Base-by-base conservation (phyloP, 2,888 invertebrate species). In the Branchipolynoe longqiensis region DNA sequence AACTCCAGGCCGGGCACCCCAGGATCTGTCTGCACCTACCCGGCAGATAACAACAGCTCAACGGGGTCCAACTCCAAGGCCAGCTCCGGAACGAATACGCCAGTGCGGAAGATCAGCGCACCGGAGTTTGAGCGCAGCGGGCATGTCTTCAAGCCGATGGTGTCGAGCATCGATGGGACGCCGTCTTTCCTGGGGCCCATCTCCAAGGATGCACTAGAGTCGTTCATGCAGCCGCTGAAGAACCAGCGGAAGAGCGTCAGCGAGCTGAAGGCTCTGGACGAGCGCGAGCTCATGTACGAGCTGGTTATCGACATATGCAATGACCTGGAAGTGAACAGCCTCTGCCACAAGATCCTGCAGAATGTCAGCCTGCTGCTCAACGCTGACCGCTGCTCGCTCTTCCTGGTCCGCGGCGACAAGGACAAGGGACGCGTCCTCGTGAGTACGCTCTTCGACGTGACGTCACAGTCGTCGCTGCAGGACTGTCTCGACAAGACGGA, bases 71-170 rank as follows among this genome's bases (percentile, higher is more conserved):
- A 96, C 86, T 96, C 96, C 85, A 95, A 96, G 86, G 96, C 96
- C 58, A 96, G 96, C 86, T 97, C 97, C 1, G 98, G 98, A 6
- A 97, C 97, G 84, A 97, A 98, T 88, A 98, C 98, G 85, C 98
- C 98, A 82, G 98, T 98, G 89, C 96, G 97, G 94, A 96, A 95
- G 95, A 98, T 98, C 94, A 98, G 98, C 84, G 98, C 98, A 85
- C 98, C 98, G 95, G 98, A 98, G 94, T 98, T 98, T 93, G 98
- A 98, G 94, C 96, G 97, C 14, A 97, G 98, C 36, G 98, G 98
- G 22, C 87, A 87, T 14, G 88, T 98, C 33, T 94, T 98, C 89
- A 97, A 98, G 93, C 98, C 98, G 88, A 96, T 98, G 94, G 97
- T 98, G 90, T 98, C 97, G 33, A 92, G 91, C 0, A 97, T 98